phyloP scores from a whole-genome alignment of 2,113 vertebrate genomes.

The Eonycteris spelaea region DNA sequence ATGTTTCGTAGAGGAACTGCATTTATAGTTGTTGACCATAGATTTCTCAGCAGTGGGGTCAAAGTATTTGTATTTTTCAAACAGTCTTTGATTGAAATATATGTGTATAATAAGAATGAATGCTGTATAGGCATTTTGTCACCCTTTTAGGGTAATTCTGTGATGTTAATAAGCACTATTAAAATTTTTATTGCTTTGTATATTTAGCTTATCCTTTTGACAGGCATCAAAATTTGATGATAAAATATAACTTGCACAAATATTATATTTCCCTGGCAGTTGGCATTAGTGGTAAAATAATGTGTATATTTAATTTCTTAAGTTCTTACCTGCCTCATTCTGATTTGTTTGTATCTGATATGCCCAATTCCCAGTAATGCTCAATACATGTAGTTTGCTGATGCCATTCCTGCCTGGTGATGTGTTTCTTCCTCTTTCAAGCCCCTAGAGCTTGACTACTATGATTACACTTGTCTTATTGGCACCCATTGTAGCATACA shows the following conservation, averaged over 20 bases:
- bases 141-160: slow-evolving; percentile 50
- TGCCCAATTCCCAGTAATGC: not conserved
- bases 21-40: not conserved
- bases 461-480: not conserved
- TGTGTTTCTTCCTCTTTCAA: slow-evolving; percentile 16
- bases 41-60: not conserved
- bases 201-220: slow-evolving; percentile 51
- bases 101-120: not conserved
- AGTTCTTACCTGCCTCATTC: not conserved
- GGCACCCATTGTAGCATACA: not conserved
- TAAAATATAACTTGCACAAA: slow-evolving; percentile 32
- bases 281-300: slow-evolving; percentile 19
- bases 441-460: not conserved
- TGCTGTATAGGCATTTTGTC: not conserved
- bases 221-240: slow-evolving; percentile 2
- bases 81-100: not conserved
- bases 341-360: slow-evolving; percentile 29
- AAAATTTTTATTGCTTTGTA: slow-evolving; percentile 6
- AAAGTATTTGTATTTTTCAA: slow-evolving; percentile 22
- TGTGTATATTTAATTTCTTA: slow-evolving; percentile 39
- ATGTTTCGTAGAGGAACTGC: slow-evolving; percentile 2
- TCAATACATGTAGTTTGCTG: slow-evolving; percentile 28
- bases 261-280: slow-evolving; percentile 50
- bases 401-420: not conserved
- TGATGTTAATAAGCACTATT: slow-evolving; percentile 62